Evolutionary conservation across 30 jellyfish, hydroid and myxozoan species (phyloP).

Genomic region (Hydra vulgaris): DNA sequence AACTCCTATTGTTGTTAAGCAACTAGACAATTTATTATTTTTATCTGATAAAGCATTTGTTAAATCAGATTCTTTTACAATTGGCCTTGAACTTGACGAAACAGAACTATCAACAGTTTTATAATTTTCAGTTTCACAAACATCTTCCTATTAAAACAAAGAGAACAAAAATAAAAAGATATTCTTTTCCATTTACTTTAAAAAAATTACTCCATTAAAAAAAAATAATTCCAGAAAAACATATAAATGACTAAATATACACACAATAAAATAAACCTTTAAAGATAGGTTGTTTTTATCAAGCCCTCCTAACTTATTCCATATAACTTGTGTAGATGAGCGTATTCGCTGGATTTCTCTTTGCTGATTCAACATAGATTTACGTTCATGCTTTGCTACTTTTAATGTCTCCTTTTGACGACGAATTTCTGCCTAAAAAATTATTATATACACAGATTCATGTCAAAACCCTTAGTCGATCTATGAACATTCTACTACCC

Average conservation of each 20-base stretch:
- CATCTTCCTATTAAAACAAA: not conserved
- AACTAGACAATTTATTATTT: not conserved
- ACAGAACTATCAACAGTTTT: not conserved
- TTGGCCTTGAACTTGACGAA: not conserved
- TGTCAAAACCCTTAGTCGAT: no score
- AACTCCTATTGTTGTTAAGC: not conserved
- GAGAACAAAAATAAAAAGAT: not conserved
- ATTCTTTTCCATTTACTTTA: no score
- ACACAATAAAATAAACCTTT: not conserved
- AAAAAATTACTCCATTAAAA: no score
- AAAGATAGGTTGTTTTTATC: slow-evolving; percentile 3
- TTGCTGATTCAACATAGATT: slow-evolving; percentile 67
- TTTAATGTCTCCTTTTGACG: slow-evolving; percentile 58
- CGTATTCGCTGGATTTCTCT: slow-evolving; percentile 58
- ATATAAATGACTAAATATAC: no score
- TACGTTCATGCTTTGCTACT: slow-evolving; percentile 85
- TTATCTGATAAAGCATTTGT: not conserved
- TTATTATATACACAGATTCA: no score
- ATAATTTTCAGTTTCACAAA: not conserved
- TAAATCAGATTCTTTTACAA: not conserved
- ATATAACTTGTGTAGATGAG: slow-evolving; percentile 66
- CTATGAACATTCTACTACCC: no score
- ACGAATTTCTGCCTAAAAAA: slow-evolving; percentile 64
- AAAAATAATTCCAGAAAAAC: no score
- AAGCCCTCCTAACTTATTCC: slow-evolving; percentile 56